phyloP scores from a whole-genome alignment of 2,797 vertebrate genomes.

The Chaenodraco wilsoni region DNA sequence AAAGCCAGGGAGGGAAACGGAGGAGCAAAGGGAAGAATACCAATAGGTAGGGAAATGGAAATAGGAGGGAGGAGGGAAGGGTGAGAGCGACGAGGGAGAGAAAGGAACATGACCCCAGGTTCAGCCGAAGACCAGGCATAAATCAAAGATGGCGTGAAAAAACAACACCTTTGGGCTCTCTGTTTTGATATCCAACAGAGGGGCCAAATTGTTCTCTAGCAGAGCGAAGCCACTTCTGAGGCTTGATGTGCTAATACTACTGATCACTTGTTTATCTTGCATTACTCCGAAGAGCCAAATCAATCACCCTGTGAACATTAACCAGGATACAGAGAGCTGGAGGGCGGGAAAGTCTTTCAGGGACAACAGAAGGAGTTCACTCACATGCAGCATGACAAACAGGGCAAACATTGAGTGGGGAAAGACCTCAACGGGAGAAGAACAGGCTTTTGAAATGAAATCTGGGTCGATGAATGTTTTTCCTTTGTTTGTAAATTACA shows the following conservation, averaged over 20 bases:
- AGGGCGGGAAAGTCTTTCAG: slow-evolving; percentile 56
- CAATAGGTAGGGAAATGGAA: slow-evolving; percentile 42
- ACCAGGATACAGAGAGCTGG: slow-evolving; percentile 52
- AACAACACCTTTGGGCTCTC: slow-evolving; percentile 43
- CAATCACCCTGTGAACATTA: slow-evolving; percentile 73
- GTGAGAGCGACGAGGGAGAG: slow-evolving; percentile 6
- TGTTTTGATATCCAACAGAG: slow-evolving; percentile 58
- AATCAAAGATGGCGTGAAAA: slow-evolving; percentile 71
- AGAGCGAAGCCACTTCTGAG: slow-evolving; percentile 39
- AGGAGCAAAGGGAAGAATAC: slow-evolving; percentile 44
- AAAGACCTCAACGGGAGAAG: slow-evolving; percentile 20
- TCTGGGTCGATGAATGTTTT: too few relatives aligned
- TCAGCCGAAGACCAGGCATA: slow-evolving; percentile 44
- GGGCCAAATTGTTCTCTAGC: slow-evolving; percentile 59
- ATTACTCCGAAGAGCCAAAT: slow-evolving; percentile 64
- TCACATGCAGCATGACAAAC: slow-evolving; percentile 39
- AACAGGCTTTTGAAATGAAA: background rate
- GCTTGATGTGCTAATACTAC: slow-evolving; percentile 60
- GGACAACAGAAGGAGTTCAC: slow-evolving; percentile 48
- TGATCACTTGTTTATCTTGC: slow-evolving; percentile 72
- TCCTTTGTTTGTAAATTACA: too few relatives aligned
- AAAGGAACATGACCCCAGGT: slow-evolving; percentile 31
- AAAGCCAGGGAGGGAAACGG: slow-evolving; percentile 9
- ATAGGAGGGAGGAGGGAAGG: slow-evolving; percentile 22
- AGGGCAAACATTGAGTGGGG: slow-evolving; percentile 33